Evolutionary conservation across 1,140 invertebrate genomes (phyloP), one percentile per base, ranked within the genome.

Genomic region (Pseudomyrmex flavicornis): DNA sequence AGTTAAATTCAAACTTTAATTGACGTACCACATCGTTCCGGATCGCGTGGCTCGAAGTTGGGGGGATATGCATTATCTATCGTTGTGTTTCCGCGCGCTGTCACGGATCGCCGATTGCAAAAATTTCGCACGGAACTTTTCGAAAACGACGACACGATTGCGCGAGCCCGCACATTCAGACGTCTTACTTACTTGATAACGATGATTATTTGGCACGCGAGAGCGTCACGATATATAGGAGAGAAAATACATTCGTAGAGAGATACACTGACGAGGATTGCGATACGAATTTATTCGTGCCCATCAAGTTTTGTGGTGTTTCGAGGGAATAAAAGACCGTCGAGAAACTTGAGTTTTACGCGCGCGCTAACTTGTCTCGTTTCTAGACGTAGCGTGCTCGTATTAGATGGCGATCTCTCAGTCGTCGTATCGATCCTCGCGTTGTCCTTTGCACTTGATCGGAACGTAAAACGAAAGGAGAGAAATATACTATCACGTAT

Each of bases 1-100:
- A 88, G 88, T 88, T 90, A 89, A 91, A 89, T 91, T 92, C 90
- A 91, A 69, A 93, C 90, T 93, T 93, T 93, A 93, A 93, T 93
- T 93, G 93, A 93, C 88, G 91, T 92, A 90, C 90, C 91, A 91
- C 17, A 20, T 87, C 85, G 90, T 90, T 91, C 74, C 89, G 66
- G 73, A 85, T 85, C 85, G 52, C 46, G 35, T n/a, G 35, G 44
- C 65, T 22, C 56, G 22, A 75, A n/a, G 22, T 82, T 90, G 88
- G 62, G 72, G 58, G 58, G 82, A 73, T 69, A 72, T 85, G 66
- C 83, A 85, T 72, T 62, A 62, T 62, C 70, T 72, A 35, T 76
- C 48, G 22, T 52, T 62, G 22, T 52, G 44, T 61, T 48, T 62
- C 74, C 50, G 13, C 22, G 62, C 63, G 74, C 68, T 22, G 54